Percentiles rank a stretch among this genome's conserved stretches.
Conservation (phyloP, 2,113 vertebrate species). For the Zosterops japonicus region DNA sequence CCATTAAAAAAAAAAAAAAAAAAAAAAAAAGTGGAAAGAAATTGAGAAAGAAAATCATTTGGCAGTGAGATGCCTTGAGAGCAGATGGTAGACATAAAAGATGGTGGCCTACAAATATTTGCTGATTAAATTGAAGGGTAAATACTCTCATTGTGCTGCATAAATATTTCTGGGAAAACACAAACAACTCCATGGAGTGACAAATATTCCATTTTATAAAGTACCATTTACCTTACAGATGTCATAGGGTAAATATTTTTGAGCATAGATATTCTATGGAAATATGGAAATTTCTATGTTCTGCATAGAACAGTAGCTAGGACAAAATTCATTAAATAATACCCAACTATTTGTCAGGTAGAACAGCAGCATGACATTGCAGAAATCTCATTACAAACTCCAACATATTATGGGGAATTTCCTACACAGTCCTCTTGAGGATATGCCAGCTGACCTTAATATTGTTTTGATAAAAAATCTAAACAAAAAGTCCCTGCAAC, state of each 20-base stretch:
- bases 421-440: neutral
- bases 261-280: neutral
- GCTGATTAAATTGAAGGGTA: constrained; percentile 39
- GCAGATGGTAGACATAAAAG: neutral
- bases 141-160: constrained; percentile 24
- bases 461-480: neutral
- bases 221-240: constrained; percentile 23
- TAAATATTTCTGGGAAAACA: neutral
- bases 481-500: neutral
- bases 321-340: neutral
- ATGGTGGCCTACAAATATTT: constrained; percentile 42
- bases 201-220: constrained; percentile 11
- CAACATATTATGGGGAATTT: neutral
- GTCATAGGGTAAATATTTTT: constrained; percentile 28
- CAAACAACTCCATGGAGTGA: neutral
- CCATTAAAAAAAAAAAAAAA: neutral
- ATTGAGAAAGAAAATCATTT: neutral
- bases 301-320: neutral
- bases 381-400: neutral
- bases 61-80: neutral
- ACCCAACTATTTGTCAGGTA: neutral
- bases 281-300: neutral
- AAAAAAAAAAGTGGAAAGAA: neutral
- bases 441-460: neutral
- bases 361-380: neutral